These are phyloP conservation scores for Temnothorax curvispinosus DNA, from an alignment of 1,140 invertebrate species.

Conservation along the genomic window DNA sequence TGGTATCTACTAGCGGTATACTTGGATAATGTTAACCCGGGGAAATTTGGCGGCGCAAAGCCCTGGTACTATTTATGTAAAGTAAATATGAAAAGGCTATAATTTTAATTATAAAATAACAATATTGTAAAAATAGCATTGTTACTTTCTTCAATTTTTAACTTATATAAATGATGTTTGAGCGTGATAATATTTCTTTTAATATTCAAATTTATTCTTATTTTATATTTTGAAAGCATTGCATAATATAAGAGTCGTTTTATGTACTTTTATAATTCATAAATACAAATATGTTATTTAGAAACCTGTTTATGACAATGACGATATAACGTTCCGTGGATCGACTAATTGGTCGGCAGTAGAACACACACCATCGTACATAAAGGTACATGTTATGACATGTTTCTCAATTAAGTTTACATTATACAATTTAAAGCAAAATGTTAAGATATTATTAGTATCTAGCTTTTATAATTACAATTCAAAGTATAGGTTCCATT, in stretches of 20 bases:
- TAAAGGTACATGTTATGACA: slow-evolving; percentile 55
- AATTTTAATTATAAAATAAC: neutral
- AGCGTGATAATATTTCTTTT: neutral
- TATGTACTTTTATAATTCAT: neutral
- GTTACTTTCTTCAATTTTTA: no score
- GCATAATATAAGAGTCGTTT: neutral
- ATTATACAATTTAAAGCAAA: neutral
- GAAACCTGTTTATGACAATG: neutral
- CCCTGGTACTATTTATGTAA: slow-evolving; percentile 68
- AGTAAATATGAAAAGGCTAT: slow-evolving; percentile 27
- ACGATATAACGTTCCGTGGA: slow-evolving; percentile 50
- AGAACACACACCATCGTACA: slow-evolving; percentile 57
- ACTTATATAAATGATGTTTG: neutral
- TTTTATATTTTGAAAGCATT: neutral
- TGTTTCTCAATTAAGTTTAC: neutral
- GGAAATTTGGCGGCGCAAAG: slow-evolving; percentile 66
- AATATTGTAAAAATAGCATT: neutral
- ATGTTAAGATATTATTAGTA: no score
- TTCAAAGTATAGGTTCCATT: no score
- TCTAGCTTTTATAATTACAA: no score
- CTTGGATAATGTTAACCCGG: slow-evolving; percentile 69
- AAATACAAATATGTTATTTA: neutral
- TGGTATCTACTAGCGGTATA: slow-evolving; percentile 68
- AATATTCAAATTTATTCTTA: neutral
- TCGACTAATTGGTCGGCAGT: slow-evolving; percentile 74